Percentiles rank a stretch among this genome's conserved stretches.
phyloP scores from a whole-genome alignment of 2,888 invertebrate genomes.

The Congeria kusceri region DNA sequence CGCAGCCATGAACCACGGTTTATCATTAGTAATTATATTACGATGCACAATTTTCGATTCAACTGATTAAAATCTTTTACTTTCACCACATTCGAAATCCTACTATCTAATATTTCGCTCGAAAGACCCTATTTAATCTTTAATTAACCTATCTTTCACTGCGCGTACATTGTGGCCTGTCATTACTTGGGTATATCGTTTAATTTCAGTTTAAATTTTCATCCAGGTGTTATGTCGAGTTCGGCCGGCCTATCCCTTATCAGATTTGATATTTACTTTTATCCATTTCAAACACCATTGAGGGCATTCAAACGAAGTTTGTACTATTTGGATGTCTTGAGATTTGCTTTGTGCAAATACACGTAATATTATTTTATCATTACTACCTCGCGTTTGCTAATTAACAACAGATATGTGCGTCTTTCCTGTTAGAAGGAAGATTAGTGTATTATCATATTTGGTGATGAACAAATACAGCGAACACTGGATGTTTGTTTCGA shows the following conservation, averaged over 20 bases:
- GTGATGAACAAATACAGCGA: too few relatives aligned
- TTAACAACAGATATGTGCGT: constrained; percentile 35
- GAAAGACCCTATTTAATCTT: background rate
- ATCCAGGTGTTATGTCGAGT: constrained; percentile 40
- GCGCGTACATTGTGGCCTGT: background rate
- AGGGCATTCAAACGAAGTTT: constrained; percentile 42
- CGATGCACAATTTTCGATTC: too few relatives aligned
- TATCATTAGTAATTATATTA: too few relatives aligned
- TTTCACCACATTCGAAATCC: too few relatives aligned
- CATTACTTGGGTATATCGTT: background rate
- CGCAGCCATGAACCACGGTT: too few relatives aligned
- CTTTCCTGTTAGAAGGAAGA: background rate
- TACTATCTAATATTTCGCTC: constrained; percentile 5
- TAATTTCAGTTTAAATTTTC: constrained; percentile 26
- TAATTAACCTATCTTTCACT: constrained; percentile 6
- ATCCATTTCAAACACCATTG: constrained; percentile 57
- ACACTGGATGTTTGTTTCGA: too few relatives aligned
- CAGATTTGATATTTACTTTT: constrained; percentile 39
- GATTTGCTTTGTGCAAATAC: constrained; percentile 28
- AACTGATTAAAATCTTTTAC: too few relatives aligned
- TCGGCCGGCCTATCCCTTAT: constrained; percentile 32
- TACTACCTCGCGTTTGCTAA: constrained; percentile 38
- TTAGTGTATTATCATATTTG: background rate
- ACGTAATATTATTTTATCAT: constrained; percentile 40
- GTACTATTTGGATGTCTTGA: constrained; percentile 46